Conservation (phyloP, 2,888 invertebrate species). For the Phytoseiulus persimilis region DNA sequence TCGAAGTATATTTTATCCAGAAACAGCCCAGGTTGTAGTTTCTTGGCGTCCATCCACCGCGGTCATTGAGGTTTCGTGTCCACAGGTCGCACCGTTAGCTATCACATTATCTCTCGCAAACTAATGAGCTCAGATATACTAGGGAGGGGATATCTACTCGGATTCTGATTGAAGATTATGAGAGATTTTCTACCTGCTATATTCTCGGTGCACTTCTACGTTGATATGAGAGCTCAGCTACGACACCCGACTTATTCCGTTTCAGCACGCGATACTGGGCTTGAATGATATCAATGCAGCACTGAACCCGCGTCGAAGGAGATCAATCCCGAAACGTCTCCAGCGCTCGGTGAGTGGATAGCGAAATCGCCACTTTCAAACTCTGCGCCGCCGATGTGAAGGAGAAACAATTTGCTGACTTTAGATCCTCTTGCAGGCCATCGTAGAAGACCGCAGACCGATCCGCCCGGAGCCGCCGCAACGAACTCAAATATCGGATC, state of each 20-base stretch:
- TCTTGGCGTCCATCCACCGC: not conserved
- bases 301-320: not conserved
- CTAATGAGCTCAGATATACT: too few relatives aligned
- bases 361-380: too few relatives aligned
- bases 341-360: not conserved
- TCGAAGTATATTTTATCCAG: not conserved
- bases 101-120: too few relatives aligned
- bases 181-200: too few relatives aligned
- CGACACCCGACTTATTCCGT: not conserved
- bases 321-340: not conserved
- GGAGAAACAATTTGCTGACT: not conserved
- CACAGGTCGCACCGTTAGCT: too few relatives aligned
- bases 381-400: too few relatives aligned
- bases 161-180: too few relatives aligned
- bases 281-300: not conserved
- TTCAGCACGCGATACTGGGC: not conserved
- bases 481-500: constrained; percentile 10
- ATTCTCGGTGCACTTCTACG: too few relatives aligned
- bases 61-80: too few relatives aligned
- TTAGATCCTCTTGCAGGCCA: not conserved
- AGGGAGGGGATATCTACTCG: too few relatives aligned
- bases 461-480: not conserved
- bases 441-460: not conserved
- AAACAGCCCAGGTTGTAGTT: not conserved
- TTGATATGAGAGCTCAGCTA: too few relatives aligned